These are phyloP conservation scores for Drosophila mettleri DNA, from an alignment of 2,888 invertebrate species.

Conservation along the genomic window DNA sequence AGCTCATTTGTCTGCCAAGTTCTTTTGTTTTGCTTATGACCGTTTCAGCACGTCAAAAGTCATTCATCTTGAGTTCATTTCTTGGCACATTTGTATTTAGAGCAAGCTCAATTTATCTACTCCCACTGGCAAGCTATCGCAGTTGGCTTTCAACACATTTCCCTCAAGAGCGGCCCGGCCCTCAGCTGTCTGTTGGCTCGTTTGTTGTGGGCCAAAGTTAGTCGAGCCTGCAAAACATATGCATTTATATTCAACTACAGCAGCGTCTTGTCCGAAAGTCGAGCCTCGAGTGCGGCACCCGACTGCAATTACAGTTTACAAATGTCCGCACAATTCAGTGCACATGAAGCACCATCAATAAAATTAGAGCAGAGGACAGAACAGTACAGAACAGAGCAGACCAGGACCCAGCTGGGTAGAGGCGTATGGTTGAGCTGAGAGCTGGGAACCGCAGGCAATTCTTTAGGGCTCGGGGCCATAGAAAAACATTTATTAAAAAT, in stretches of 20 bases:
- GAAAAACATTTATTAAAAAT: conserved; percentile 79
- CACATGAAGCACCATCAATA: conserved; percentile 76
- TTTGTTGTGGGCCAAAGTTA: conserved; percentile 49
- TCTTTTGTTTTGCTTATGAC: not conserved
- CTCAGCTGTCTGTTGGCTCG: conserved; percentile 35
- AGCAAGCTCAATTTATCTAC: conserved; percentile 46
- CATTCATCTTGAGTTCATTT: conserved; percentile 48
- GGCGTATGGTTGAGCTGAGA: not conserved
- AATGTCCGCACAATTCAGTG: conserved; percentile 70
- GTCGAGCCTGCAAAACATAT: conserved; percentile 61
- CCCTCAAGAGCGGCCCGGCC: conserved; percentile 1
- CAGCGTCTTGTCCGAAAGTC: conserved; percentile 45
- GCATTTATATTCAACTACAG: conserved; percentile 55
- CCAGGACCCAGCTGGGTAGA: conserved; percentile 4
- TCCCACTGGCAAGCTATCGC: conserved; percentile 29
- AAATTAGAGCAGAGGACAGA: conserved; percentile 69
- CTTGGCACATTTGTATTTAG: conserved; percentile 33
- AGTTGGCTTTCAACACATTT: conserved; percentile 38
- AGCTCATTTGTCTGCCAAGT: not conserved
- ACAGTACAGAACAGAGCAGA: conserved; percentile 16
- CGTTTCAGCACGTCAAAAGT: conserved; percentile 12
- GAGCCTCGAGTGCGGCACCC: conserved; percentile 44
- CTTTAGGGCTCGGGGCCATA: conserved; percentile 47
- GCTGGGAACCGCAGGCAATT: conserved; percentile 47
- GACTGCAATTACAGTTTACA: conserved; percentile 73